Conservation (phyloP, 2,797 vertebrate species). For the Paramormyrops hopkinsi region DNA sequence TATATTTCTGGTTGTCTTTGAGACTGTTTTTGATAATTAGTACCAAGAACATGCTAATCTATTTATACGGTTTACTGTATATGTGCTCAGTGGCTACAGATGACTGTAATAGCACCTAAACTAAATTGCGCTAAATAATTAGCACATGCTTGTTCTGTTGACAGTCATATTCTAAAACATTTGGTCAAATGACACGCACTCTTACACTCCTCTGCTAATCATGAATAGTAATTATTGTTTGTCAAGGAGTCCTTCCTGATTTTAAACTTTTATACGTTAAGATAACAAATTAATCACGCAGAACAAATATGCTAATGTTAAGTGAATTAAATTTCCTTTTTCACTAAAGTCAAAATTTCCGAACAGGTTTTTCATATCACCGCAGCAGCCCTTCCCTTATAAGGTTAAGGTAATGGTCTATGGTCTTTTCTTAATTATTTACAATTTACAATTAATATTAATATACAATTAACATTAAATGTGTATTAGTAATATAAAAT, state of each 20-base stretch:
- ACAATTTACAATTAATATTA: background rate
- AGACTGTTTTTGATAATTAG: background rate
- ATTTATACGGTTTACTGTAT: background rate
- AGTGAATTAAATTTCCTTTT: background rate
- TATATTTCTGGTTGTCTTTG: background rate
- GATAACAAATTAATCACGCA: background rate
- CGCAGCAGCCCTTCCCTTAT: background rate
- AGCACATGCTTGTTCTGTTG: background rate
- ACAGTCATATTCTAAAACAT: background rate
- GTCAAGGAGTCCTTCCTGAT: background rate
- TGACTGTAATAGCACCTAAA: background rate
- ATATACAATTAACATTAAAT: background rate
- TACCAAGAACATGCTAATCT: background rate
- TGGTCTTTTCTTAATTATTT: background rate
- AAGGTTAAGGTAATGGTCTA: background rate
- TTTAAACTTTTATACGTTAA: background rate
- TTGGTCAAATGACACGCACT: background rate
- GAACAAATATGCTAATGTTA: background rate
- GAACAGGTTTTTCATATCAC: background rate
- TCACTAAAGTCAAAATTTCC: background rate
- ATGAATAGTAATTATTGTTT: slow-evolving; percentile 11
- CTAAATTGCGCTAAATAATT: background rate
- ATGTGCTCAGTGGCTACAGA: background rate
- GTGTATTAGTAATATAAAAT: background rate
- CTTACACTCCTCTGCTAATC: background rate